A percentile compares a stretch with the other conserved stretches of the same genome.
These are phyloP conservation scores for Zygaena filipendulae DNA, from an alignment of 2,888 invertebrate genomes.

Conservation along the genomic window DNA sequence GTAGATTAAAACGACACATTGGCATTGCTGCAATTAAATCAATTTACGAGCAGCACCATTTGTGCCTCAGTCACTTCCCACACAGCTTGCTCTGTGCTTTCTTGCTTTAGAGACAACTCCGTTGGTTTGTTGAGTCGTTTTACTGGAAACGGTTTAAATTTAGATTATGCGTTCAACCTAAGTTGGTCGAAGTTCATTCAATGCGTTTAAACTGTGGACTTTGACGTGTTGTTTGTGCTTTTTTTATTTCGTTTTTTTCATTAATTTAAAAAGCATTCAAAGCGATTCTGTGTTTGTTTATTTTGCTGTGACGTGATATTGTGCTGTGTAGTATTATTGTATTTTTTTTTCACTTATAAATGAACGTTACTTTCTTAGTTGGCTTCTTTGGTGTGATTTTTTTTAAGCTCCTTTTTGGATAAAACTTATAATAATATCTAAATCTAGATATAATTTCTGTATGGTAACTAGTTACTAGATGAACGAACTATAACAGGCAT, in stretches of 20 bases:
- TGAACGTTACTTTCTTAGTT: too few species aligned
- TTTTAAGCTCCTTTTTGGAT: slow-evolving; percentile 10
- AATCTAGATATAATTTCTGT: too few species aligned
- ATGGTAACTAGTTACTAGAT: too few species aligned
- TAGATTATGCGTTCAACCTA: slow-evolving; percentile 63
- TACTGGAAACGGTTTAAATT: slow-evolving; percentile 60
- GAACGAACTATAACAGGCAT: too few species aligned
- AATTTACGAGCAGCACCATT: slow-evolving; percentile 44
- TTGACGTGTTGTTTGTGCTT: slow-evolving; percentile 28
- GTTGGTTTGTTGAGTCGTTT: slow-evolving; percentile 43
- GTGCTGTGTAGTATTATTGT: slow-evolving; percentile 15
- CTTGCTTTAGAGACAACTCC: slow-evolving; percentile 48
- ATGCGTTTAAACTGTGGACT: slow-evolving; percentile 39
- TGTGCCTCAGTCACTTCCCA: slow-evolving; percentile 32
- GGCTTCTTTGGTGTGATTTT: too few species aligned
- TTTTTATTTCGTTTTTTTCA: slow-evolving; percentile 18
- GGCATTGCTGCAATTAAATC: slow-evolving; percentile 50
- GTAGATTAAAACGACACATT: slow-evolving; percentile 35
- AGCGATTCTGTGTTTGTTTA: too few species aligned
- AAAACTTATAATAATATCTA: slow-evolving; percentile 18
- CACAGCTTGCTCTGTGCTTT: slow-evolving; percentile 35
- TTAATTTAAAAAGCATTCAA: too few species aligned
- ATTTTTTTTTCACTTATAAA: too few species aligned
- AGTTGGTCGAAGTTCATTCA: slow-evolving; percentile 54
- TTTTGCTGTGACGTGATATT: slow-evolving; percentile 8